Conservation (phyloP, 1,140 invertebrate species). For the Dolichoris vasculosae region DNA sequence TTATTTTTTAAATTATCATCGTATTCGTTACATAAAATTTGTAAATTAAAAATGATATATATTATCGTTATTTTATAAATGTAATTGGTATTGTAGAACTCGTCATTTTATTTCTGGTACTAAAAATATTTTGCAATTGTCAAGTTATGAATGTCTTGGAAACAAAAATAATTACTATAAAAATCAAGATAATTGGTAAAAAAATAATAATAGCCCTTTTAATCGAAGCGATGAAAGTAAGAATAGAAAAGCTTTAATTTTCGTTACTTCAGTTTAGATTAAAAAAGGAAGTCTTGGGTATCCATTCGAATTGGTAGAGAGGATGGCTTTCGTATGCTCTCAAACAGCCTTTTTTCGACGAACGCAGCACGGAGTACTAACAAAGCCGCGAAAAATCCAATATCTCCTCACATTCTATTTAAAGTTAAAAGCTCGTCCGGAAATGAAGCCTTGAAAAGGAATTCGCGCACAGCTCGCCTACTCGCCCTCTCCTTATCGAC, state of each 20-base stretch:
- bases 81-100: no score
- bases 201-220: constrained; percentile 1
- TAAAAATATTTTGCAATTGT: no score
- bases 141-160: no score
- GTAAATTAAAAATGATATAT: no score
- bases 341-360: constrained; percentile 2
- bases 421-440: constrained; percentile 49
- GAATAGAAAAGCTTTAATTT: constrained; percentile 33
- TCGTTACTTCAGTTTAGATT: constrained; percentile 32
- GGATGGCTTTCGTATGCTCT: constrained; percentile 8
- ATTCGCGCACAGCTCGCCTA: background rate
- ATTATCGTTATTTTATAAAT: no score
- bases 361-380: constrained; percentile 38
- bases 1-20: no score
- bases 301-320: background rate
- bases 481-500: constrained; percentile 42
- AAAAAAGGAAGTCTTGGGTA: constrained; percentile 7
- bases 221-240: constrained; percentile 20
- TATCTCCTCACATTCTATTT: constrained; percentile 47
- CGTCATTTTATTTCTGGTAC: no score
- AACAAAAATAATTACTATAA: no score
- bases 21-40: no score
- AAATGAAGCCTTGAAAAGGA: constrained; percentile 51
- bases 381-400: constrained; percentile 56
- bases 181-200: background rate